phyloP scores from a whole-genome alignment of 2,888 invertebrate genomes.

The Leucophenga maculata region DNA sequence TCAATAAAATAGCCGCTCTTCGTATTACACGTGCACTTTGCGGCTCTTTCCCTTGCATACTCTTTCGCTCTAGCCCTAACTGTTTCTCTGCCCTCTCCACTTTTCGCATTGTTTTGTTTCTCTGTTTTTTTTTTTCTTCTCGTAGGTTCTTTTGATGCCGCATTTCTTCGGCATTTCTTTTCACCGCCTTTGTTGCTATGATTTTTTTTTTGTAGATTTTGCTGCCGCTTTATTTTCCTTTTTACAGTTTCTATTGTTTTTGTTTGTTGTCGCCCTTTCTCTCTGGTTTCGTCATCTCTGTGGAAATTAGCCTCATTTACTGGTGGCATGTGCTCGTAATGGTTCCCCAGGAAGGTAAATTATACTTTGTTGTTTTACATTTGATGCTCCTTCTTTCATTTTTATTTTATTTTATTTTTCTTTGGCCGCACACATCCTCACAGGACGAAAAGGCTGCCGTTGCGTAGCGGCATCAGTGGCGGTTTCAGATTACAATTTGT shows the following conservation, averaged over 20 bases:
- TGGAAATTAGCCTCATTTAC: constrained; percentile 59
- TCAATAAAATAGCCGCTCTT: not conserved
- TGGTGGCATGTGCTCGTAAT: constrained; percentile 40
- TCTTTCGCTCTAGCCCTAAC: not conserved
- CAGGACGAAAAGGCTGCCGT: not conserved
- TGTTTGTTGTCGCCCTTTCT: not conserved
- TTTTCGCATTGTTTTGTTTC: not conserved
- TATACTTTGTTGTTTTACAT: constrained; percentile 19
- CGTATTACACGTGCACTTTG: not conserved
- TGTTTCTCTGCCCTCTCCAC: constrained; percentile 19
- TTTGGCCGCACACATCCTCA: not conserved
- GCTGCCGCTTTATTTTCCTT: constrained; percentile 8
- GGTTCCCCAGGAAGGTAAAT: constrained; percentile 23
- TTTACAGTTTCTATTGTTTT: constrained; percentile 12
- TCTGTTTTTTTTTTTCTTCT: not conserved
- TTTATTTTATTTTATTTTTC: not conserved
- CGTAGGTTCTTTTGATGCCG: not conserved
- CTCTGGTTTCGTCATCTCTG: not conserved
- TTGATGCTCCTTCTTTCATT: constrained; percentile 9
- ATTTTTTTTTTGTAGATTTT: not conserved
- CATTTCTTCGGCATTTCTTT: not conserved
- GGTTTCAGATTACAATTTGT: constrained; percentile 1
- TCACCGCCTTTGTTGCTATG: not conserved
- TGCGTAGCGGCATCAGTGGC: not conserved
- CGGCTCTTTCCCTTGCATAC: not conserved